Conservation (phyloP, 2,797 vertebrate species). For the Manis pentadactyla region DNA sequence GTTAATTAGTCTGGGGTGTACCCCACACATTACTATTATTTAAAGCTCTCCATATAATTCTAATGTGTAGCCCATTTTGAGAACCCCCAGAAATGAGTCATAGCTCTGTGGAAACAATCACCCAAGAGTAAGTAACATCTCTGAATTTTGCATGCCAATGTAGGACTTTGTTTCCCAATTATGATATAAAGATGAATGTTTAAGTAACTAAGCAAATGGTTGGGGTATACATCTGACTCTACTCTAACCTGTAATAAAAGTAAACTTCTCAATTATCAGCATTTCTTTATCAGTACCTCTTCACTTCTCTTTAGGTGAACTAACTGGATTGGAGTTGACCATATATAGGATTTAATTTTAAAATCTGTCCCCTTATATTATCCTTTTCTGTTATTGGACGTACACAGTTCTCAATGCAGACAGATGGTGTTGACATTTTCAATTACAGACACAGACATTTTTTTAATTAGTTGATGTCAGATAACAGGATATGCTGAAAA, state of each 20-base stretch:
- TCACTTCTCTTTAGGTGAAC: background rate
- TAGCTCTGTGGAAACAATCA: background rate
- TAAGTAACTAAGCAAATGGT: background rate
- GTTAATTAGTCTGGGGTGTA: background rate
- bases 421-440: background rate
- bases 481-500: background rate
- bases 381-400: background rate
- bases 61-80: background rate
- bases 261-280: background rate
- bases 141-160: background rate
- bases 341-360: background rate
- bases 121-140: background rate
- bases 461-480: conserved; percentile 30
- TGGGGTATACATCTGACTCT: background rate
- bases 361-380: background rate
- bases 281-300: background rate
- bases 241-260: background rate
- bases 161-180: background rate
- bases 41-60: background rate
- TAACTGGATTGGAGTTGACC: background rate
- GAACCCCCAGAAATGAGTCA: background rate
- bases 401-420: background rate
- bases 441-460: background rate
- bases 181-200: background rate
- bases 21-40: background rate